Evolutionary conservation across 1,140 invertebrate species (phyloP), one percentile per base, ranked within the genome.

Genomic region (Cyrtorhinus lividipennis): DNA sequence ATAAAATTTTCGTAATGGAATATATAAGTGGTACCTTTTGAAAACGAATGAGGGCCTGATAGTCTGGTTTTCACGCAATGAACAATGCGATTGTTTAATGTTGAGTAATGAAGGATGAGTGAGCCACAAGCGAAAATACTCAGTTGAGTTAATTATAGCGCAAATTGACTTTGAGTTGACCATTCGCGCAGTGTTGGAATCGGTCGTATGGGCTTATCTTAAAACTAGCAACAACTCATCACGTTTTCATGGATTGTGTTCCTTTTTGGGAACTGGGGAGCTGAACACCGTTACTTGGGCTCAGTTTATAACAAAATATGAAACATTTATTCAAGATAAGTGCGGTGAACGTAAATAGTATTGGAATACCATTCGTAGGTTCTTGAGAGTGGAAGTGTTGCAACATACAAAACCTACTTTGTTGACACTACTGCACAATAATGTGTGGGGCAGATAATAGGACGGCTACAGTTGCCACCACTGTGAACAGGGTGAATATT

Each of bases 401-500:
- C 20, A 53, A 13, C 10, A 53, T 12, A n/a, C n/a, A 53, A 15
- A 53, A 13, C 20, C 10, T 8, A 20, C 20, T 5, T 53, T 20
- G 15, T 53, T 5, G 18, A 12, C 10, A 15, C 84, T 87, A 91
- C 80, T 90, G 87, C 74, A 93, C 92, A 73, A 95, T 92, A 74
- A 97, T 92, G 77, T 96, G 93, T 65, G 93, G 93, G 69, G 93
- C 93, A 64, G 89, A 92, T 65, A 90, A 81, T 67, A 98, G 80
- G 71, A 98, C 93, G 64, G 90, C 88, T 69, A 93, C 82, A 63
- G 95, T 98, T 66, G 95, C 95, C 71, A 95, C 85, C 72, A 97
- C 81, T 66, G 95, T 97, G 80, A 98, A 97, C 69, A 93, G 76
- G 62, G 93, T 91, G 81, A 98, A 98, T 72, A 95, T 85, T 75